phyloP scores from a whole-genome alignment of 2,113 vertebrate genomes.

The Pseudolaguvia tuberculata region DNA sequence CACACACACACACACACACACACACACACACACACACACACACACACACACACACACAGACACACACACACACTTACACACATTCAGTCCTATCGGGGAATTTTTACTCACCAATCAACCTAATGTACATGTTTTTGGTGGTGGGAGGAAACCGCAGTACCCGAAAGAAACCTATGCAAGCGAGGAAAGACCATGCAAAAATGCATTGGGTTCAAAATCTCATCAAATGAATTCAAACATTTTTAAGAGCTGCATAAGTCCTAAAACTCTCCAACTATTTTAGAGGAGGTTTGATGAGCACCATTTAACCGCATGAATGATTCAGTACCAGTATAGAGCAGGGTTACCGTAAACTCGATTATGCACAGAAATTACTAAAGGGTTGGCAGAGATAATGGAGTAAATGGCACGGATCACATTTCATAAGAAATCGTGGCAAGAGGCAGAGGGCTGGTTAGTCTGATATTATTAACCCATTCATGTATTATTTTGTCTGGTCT shows the following conservation, averaged over 20 bases:
- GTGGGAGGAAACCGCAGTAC: too few species aligned
- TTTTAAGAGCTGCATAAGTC: too few species aligned
- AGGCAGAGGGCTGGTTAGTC: background rate
- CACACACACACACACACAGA: too few species aligned
- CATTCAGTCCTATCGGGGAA: too few species aligned
- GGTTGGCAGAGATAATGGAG: slow-evolving; percentile 4
- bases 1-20: too few species aligned
- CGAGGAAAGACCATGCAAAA: too few species aligned
- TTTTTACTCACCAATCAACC: too few species aligned
- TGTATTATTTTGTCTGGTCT: background rate
- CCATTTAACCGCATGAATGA: slow-evolving; percentile 5
- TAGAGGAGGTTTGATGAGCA: slow-evolving; percentile 8
- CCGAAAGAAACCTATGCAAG: too few species aligned
- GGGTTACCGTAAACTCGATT: slow-evolving; percentile 22
- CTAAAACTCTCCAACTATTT: background rate
- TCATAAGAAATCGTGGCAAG: slow-evolving; percentile 8
- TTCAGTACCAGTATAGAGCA: slow-evolving; percentile 19
- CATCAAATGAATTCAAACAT: background rate
- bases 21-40: too few species aligned
- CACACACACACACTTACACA: too few species aligned
- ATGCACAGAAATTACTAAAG: background rate
- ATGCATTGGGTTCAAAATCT: background rate
- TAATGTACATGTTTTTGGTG: too few species aligned
- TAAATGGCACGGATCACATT: slow-evolving; percentile 24
- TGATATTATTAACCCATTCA: background rate